phyloP scores from a whole-genome alignment of 2,113 vertebrate genomes.

The Lynx canadensis region DNA sequence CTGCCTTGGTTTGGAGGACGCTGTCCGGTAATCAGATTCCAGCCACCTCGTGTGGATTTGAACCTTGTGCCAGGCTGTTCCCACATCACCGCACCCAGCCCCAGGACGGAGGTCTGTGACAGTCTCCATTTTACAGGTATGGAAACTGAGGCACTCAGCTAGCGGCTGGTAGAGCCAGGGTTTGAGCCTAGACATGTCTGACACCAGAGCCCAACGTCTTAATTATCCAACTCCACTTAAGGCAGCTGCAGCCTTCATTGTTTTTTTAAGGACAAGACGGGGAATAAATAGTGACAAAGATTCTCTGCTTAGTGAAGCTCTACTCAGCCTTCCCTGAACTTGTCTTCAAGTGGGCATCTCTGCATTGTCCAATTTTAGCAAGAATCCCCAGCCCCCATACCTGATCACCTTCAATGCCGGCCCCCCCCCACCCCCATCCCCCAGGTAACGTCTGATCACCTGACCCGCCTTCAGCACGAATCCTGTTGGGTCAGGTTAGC shows the following conservation, averaged over 20 bases:
- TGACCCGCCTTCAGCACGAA: not conserved
- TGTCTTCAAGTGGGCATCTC: not conserved
- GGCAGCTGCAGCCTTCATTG: not conserved
- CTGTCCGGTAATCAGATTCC: not conserved
- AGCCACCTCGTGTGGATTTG: not conserved
- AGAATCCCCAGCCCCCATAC: not conserved
- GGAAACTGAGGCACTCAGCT: not conserved
- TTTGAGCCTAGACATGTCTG: not conserved
- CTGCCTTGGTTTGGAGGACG: not conserved
- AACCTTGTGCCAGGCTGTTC: not conserved
- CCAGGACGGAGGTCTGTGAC: fast-evolving
- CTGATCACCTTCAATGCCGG: not conserved
- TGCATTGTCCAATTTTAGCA: not conserved
- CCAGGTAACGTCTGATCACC: not conserved
- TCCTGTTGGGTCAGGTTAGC: not conserved
- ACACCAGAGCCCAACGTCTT: not conserved
- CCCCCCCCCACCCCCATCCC: not conserved
- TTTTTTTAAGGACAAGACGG: not conserved
- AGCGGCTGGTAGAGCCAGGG: not conserved
- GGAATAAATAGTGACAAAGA: not conserved
- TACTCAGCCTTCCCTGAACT: not conserved
- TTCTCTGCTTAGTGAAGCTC: not conserved
- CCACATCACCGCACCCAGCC: not conserved
- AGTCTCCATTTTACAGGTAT: not conserved
- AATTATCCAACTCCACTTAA: not conserved